These are phyloP conservation scores for Oasisia sp. DNA, from an alignment of 2,888 invertebrate genomes.

Conservation along the genomic window DNA sequence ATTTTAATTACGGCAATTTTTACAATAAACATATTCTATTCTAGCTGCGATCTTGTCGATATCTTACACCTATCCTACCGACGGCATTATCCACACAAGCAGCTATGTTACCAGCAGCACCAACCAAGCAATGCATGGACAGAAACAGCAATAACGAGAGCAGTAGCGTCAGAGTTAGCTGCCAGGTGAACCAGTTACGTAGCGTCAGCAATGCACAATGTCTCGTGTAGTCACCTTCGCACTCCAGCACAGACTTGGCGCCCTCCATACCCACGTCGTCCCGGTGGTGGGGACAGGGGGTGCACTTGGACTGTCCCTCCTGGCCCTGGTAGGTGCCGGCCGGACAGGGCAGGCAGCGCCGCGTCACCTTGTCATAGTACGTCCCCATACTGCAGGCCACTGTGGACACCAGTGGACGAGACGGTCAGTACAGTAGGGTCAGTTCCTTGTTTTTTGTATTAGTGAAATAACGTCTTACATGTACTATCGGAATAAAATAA, in stretches of 20 bases:
- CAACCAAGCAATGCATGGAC: neutral
- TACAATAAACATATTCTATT: neutral
- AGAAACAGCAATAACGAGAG: neutral
- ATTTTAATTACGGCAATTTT: neutral
- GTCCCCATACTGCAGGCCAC: conserved; percentile 64
- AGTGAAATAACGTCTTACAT: conserved; percentile 1
- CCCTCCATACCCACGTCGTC: conserved; percentile 53
- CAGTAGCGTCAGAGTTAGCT: neutral
- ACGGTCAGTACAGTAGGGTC: neutral
- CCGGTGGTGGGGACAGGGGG: conserved; percentile 37
- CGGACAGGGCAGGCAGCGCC: conserved; percentile 57
- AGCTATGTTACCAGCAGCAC: neutral
- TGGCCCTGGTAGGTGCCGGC: conserved; percentile 62
- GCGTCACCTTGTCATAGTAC: conserved; percentile 50
- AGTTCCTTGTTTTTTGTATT: neutral
- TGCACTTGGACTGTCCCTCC: conserved; percentile 53
- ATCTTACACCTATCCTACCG: neutral
- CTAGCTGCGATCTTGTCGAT: neutral
- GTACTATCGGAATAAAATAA: neutral
- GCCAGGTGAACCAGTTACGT: neutral
- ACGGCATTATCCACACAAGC: neutral
- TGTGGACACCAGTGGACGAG: conserved; percentile 40
- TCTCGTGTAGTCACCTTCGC: conserved; percentile 47
- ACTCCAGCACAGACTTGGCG: conserved; percentile 51
- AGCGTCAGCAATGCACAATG: neutral